Percentiles rank a stretch among this genome's conserved stretches.
These are phyloP conservation scores for Falco cherrug DNA, from an alignment of 2,797 vertebrate species.

Conservation along the genomic window DNA sequence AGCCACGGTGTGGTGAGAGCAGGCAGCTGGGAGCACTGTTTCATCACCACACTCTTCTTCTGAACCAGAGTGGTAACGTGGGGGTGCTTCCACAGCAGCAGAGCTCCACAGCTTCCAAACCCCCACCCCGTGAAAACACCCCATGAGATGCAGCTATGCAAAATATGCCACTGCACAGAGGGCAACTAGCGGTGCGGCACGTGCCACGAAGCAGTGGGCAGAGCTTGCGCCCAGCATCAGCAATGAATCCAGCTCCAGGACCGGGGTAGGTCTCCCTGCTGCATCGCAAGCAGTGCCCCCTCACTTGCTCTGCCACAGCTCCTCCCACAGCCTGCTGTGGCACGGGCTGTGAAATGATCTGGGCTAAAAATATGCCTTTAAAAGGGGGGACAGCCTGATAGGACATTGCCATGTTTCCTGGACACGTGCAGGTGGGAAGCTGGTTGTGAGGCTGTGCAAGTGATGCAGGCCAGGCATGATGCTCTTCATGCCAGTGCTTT, in stretches of 20 bases:
- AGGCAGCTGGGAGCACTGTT: not conserved
- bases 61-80: fast-evolving
- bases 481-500: not conserved
- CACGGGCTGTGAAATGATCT: not conserved
- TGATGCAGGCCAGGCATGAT: not conserved
- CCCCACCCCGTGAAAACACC: not conserved
- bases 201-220: fast-evolving
- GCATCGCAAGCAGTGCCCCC: not conserved
- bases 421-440: not conserved
- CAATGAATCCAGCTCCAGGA: not conserved
- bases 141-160: not conserved
- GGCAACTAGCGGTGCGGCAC: fast-evolving
- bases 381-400: not conserved
- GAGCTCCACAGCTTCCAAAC: not conserved
- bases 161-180: not conserved
- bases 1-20: not conserved
- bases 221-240: not conserved
- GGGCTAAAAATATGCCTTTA: not conserved
- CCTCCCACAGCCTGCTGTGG: not conserved
- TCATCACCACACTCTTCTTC: not conserved
- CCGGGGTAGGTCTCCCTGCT: not conserved
- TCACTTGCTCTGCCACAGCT: not conserved
- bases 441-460: not conserved
- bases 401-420: not conserved
- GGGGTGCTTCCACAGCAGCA: not conserved